phyloP scores from a whole-genome alignment of 2,888 invertebrate genomes.

The Eutolmus rufibarbis region DNA sequence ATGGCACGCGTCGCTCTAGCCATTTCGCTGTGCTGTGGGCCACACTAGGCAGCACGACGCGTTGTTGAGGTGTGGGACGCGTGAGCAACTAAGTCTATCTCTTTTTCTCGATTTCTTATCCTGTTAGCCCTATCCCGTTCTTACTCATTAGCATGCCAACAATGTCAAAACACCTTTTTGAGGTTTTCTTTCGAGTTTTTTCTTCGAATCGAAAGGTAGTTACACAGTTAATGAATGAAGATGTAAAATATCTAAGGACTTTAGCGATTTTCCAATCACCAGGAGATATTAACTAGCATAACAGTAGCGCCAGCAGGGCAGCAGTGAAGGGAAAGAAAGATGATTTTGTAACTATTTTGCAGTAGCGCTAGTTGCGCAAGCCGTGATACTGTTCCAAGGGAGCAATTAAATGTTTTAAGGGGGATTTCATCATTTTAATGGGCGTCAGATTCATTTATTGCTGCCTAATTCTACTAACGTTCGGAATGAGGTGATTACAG shows the following conservation, averaged over 20 bases:
- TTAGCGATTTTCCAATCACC: background rate
- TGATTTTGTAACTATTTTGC: background rate
- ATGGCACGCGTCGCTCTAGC: slow-evolving; percentile 46
- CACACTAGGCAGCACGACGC: background rate
- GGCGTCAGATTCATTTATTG: background rate
- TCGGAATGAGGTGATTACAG: background rate
- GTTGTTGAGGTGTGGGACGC: background rate
- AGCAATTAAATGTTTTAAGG: background rate
- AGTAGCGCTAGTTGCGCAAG: background rate
- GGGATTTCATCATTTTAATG: background rate
- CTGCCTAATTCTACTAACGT: background rate
- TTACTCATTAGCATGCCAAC: background rate
- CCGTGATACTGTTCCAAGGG: background rate
- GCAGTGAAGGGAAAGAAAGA: background rate
- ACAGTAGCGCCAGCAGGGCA: background rate
- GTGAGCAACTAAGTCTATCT: background rate
- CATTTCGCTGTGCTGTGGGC: background rate
- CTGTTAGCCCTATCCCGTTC: background rate
- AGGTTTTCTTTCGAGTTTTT: background rate
- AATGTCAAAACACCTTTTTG: background rate
- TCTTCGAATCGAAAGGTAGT: background rate
- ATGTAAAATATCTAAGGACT: background rate
- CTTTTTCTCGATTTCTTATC: background rate
- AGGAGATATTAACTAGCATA: background rate
- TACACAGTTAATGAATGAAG: background rate